phyloP scores from a whole-genome alignment of 1,140 invertebrate genomes.

The Ceratitis capitata region DNA sequence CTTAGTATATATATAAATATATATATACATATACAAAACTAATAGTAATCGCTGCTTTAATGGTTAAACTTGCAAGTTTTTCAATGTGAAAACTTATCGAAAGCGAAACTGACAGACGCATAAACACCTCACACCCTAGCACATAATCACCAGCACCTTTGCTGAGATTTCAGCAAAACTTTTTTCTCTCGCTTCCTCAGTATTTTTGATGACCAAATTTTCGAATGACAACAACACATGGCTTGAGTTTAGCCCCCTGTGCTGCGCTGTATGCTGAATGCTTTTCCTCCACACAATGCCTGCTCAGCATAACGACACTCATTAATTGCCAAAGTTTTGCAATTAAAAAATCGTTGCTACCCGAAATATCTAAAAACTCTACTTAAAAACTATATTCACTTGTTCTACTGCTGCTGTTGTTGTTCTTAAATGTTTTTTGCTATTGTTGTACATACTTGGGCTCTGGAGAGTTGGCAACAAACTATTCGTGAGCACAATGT shows the following conservation, averaged over 20 bases:
- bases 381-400: conserved; percentile 21
- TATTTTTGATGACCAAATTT: background rate
- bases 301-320: conserved; percentile 14
- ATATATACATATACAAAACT: background rate
- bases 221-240: background rate
- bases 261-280: background rate
- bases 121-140: background rate
- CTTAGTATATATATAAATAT: background rate
- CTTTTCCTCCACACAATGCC: background rate
- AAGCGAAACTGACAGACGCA: no score
- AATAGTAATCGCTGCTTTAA: no score
- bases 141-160: background rate
- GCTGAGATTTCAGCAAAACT: background rate
- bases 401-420: background rate
- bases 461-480: background rate
- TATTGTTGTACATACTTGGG: background rate
- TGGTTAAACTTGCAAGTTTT: background rate
- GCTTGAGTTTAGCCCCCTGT: background rate
- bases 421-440: background rate
- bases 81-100: background rate
- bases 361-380: background rate
- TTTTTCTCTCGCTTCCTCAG: background rate
- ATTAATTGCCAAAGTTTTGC: conserved; percentile 34
- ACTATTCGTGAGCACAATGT: conserved; percentile 12
- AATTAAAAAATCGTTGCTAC: conserved; percentile 33